These are phyloP conservation scores for Promerops cafer DNA, from an alignment of 2,113 vertebrate species.

Conservation along the genomic window DNA sequence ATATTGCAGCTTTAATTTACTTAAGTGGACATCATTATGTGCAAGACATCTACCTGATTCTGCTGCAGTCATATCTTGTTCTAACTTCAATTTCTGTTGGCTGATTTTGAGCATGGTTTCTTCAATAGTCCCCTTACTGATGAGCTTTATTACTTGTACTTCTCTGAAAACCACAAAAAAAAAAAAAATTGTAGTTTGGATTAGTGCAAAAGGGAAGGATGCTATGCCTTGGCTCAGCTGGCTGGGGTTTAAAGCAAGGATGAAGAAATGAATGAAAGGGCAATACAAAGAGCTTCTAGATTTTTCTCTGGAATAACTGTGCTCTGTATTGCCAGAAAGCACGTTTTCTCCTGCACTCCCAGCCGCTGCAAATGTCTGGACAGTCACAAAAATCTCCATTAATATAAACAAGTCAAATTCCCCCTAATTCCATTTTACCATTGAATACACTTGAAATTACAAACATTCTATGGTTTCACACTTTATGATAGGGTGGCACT, in stretches of 20 bases:
- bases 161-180: conserved; percentile 72
- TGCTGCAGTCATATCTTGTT: conserved; percentile 91
- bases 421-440: background rate
- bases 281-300: background rate
- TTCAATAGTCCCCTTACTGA: conserved; percentile 90
- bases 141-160: conserved; percentile 89
- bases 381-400: accelerated
- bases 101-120: conserved; percentile 89
- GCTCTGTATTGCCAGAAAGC: background rate
- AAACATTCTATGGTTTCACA: background rate
- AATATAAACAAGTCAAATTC: background rate
- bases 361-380: background rate
- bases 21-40: background rate
- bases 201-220: background rate
- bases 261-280: background rate
- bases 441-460: background rate
- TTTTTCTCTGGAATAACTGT: background rate
- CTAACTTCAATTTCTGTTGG: conserved; percentile 91
- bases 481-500: background rate
- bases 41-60: conserved; percentile 77
- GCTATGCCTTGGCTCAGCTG: background rate
- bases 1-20: background rate
- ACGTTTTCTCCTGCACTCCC: background rate
- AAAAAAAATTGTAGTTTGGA: background rate
- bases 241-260: background rate